Evolutionary conservation across 2,888 invertebrate species (phyloP).

Genomic region (Leucophenga maculata): DNA sequence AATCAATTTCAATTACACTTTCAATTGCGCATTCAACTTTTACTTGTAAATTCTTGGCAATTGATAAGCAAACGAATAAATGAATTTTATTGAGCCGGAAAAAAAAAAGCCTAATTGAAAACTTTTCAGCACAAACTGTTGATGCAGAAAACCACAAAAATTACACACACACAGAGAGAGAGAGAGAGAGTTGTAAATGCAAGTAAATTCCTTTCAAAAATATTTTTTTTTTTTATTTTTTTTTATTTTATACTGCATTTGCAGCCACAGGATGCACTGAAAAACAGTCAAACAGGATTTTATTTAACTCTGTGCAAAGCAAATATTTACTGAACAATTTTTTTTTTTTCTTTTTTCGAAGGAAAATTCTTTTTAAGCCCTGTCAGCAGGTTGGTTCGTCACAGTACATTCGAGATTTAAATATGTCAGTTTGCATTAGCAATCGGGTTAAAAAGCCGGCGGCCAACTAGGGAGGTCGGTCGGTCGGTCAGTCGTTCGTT

Average conservation of each 20-base stretch:
- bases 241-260: not conserved
- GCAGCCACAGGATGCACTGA: not conserved
- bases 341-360: not conserved
- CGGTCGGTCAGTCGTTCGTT: no score
- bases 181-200: no score
- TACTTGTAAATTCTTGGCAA: not conserved
- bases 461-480: no score
- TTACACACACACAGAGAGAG: not conserved
- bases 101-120: not conserved
- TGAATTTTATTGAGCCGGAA: no score
- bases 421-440: slow-evolving; percentile 13
- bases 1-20: slow-evolving; percentile 1
- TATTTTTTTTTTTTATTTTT: no score
- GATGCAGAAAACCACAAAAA: not conserved
- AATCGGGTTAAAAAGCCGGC: not conserved
- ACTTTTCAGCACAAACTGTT: not conserved
- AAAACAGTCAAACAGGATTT: not conserved
- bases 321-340: not conserved
- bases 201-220: no score
- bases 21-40: slow-evolving; percentile 6
- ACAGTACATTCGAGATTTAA: not conserved
- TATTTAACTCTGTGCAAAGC: not conserved
- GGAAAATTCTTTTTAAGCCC: no score
- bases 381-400: no score
- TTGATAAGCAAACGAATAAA: no score